A percentile compares a stretch with the other conserved stretches of the same genome.
phyloP scores from a whole-genome alignment of 2,888 invertebrate genomes.

The Rotaria magnacalcarata region DNA sequence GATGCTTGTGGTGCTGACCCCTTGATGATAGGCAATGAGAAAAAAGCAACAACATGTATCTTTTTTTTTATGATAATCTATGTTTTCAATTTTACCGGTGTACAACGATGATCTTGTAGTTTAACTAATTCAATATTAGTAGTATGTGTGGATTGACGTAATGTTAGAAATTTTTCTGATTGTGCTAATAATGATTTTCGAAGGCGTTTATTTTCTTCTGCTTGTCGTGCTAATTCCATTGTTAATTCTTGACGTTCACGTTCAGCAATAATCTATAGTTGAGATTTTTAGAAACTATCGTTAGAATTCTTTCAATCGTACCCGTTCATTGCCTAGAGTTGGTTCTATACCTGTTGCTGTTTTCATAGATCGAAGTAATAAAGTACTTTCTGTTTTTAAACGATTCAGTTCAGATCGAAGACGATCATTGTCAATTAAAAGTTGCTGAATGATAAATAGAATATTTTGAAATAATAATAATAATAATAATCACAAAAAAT shows the following conservation, averaged over 20 bases:
- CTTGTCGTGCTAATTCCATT: neutral
- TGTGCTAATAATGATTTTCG: conserved; percentile 16
- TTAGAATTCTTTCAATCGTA: neutral
- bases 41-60: neutral
- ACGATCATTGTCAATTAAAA: neutral
- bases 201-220: conserved; percentile 9
- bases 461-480: neutral
- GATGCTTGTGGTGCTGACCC: neutral
- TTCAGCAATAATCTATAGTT: neutral
- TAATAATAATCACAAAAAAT: neutral
- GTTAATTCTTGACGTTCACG: conserved; percentile 21
- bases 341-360: neutral
- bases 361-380: conserved; percentile 21
- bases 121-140: neutral
- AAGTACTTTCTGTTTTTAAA: conserved; percentile 22
- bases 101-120: neutral
- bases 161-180: neutral
- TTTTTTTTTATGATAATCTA: no score
- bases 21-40: neutral
- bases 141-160: neutral
- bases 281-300: neutral
- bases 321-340: neutral
- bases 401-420: conserved; percentile 2
- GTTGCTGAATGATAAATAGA: neutral
- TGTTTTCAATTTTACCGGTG: neutral